Evolutionary conservation across 1,140 invertebrate species (phyloP).

Genomic region (Palaemon carinicauda): DNA sequence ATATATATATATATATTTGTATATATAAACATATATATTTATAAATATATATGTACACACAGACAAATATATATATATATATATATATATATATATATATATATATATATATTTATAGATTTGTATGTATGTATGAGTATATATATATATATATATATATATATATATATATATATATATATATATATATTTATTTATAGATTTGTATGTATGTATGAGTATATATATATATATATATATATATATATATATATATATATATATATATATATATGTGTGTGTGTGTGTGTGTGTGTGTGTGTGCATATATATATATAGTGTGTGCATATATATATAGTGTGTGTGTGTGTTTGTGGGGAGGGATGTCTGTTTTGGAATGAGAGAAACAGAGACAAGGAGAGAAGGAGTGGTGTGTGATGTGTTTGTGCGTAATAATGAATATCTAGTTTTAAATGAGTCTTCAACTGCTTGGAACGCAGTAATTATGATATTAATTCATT

Average conservation of each 20-base stretch:
- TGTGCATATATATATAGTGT: background rate
- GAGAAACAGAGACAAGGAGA: too few species aligned
- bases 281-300: too few species aligned
- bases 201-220: background rate
- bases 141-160: slow-evolving; percentile 28
- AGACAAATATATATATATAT: background rate
- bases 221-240: slow-evolving; percentile 5
- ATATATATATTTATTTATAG: background rate
- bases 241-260: background rate
- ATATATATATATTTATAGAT: background rate
- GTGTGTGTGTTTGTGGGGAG: too few species aligned
- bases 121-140: background rate
- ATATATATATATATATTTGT: slow-evolving; percentile 23
- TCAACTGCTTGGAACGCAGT: too few species aligned
- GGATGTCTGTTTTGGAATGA: too few species aligned
- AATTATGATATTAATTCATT: too few species aligned
- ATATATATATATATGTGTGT: background rate
- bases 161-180: slow-evolving; percentile 24
- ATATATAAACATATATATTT: background rate
- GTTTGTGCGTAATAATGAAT: too few species aligned
- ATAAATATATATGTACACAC: background rate
- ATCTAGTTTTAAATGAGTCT: too few species aligned
- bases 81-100: slow-evolving; percentile 30
- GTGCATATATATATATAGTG: slow-evolving; percentile 21
- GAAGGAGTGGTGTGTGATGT: too few species aligned